These are phyloP conservation scores for Myopa testacea DNA, from an alignment of 2,888 invertebrate genomes.

Conservation along the genomic window DNA sequence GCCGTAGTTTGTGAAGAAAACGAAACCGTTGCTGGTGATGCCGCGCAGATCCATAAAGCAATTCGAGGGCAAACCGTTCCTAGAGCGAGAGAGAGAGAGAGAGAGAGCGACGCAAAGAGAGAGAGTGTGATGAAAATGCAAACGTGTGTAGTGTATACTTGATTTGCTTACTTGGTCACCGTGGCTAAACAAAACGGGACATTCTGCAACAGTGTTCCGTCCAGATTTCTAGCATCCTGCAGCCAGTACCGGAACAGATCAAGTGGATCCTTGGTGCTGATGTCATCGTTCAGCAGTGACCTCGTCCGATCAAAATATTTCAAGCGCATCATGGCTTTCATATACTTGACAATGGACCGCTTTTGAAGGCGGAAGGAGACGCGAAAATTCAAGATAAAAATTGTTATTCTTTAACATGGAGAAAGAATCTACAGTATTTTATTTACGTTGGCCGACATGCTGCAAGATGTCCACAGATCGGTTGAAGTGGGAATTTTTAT, in stretches of 20 bases:
- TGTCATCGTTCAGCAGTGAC: conserved; percentile 81
- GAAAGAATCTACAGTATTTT: not conserved
- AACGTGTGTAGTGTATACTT: no score
- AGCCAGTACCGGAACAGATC: conserved; percentile 89
- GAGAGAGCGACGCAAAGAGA: conserved; percentile 7
- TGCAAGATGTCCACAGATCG: not conserved
- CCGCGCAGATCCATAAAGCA: conserved; percentile 93
- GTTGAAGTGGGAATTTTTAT: conserved; percentile 7
- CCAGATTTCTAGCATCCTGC: conserved; percentile 78
- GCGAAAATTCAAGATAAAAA: not conserved
- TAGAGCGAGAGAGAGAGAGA: conserved; percentile 62
- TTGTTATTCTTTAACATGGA: not conserved
- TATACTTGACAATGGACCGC: not conserved
- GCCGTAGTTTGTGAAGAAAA: conserved; percentile 93
- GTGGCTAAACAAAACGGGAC: conserved; percentile 90
- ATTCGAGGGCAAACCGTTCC: conserved; percentile 86
- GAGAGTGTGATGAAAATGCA: not conserved
- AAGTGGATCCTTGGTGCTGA: conserved; percentile 86
- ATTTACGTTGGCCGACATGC: conserved; percentile 11
- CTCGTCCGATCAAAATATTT: conserved; percentile 80
- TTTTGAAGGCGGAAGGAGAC: not conserved
- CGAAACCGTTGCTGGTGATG: conserved; percentile 87
- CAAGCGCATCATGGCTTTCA: conserved; percentile 80
- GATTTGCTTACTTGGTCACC: conserved; percentile 77
- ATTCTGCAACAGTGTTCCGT: conserved; percentile 60